These are phyloP conservation scores for Sebastiscus albofasciatus DNA, from an alignment of 2,797 vertebrate species.

Conservation along the genomic window DNA sequence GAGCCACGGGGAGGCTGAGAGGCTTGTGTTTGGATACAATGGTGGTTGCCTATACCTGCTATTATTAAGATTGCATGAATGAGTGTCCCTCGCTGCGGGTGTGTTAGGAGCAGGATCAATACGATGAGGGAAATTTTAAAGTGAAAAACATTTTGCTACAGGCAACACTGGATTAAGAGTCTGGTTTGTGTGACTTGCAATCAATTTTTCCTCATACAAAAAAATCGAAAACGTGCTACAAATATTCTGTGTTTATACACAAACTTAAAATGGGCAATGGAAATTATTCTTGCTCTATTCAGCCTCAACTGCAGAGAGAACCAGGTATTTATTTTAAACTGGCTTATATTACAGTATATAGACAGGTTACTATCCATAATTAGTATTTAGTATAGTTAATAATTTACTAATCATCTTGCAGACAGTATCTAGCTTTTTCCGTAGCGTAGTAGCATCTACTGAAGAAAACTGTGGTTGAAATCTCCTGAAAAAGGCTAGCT, in stretches of 20 bases:
- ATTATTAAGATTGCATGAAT: conserved; percentile 42
- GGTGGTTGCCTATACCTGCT: conserved; percentile 1
- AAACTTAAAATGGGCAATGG: not conserved
- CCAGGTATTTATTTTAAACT: not conserved
- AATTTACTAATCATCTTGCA: not conserved
- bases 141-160: conserved; percentile 52
- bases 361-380: not conserved
- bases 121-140: conserved; percentile 32
- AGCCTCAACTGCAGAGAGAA: not conserved
- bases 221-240: conserved; percentile 16
- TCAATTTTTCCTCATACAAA: conserved; percentile 32
- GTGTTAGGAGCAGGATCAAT: conserved; percentile 39
- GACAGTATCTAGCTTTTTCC: not conserved
- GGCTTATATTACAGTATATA: not conserved
- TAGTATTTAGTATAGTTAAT: too few relatives aligned
- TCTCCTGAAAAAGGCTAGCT: not conserved
- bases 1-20: not conserved
- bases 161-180: conserved; percentile 55
- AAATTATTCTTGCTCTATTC: not conserved
- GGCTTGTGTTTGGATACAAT: not conserved
- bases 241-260: conserved; percentile 12
- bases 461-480: not conserved
- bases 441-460: not conserved
- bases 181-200: conserved; percentile 28
- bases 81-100: conserved; percentile 14